Percentiles rank a stretch among this genome's conserved stretches.
phyloP scores from a whole-genome alignment of 2,113 vertebrate species.

The Ochotona princeps region DNA sequence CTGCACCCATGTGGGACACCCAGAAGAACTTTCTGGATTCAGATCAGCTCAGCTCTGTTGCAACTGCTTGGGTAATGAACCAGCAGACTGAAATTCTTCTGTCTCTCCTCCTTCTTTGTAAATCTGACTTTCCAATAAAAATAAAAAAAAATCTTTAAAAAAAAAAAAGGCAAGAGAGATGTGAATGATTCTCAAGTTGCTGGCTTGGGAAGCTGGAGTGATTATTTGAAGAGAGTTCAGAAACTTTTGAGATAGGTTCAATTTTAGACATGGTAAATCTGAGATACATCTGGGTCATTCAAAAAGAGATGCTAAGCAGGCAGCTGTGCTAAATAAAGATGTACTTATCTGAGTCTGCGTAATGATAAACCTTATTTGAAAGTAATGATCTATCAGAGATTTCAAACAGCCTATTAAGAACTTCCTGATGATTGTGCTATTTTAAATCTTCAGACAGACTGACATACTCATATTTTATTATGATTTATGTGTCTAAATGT shows the following conservation, averaged over 20 bases:
- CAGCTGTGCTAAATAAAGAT: not conserved
- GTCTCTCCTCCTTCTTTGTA: too few relatives aligned
- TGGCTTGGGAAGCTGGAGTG: not conserved
- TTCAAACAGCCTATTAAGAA: not conserved
- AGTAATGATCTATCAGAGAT: not conserved
- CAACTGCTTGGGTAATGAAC: too few relatives aligned
- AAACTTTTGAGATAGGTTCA: not conserved
- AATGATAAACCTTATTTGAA: not conserved
- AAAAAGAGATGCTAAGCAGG: not conserved
- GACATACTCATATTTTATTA: not conserved
- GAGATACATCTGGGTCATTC: not conserved
- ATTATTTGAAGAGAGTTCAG: not conserved
- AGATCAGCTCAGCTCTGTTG: too few relatives aligned
- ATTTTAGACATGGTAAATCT: not conserved
- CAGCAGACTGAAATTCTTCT: too few relatives aligned
- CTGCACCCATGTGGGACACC: too few relatives aligned
- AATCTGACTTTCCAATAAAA: too few relatives aligned
- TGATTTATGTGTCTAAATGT: not conserved
- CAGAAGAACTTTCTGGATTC: too few relatives aligned
- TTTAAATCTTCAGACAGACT: constrained; percentile 9
- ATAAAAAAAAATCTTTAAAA: too few relatives aligned
- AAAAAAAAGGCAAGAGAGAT: not conserved
- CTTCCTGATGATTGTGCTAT: not conserved
- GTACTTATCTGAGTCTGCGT: not conserved
- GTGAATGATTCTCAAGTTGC: not conserved